Evolutionary conservation across 1,140 invertebrate species (phyloP).

Genomic region (Drosophila auraria): DNA sequence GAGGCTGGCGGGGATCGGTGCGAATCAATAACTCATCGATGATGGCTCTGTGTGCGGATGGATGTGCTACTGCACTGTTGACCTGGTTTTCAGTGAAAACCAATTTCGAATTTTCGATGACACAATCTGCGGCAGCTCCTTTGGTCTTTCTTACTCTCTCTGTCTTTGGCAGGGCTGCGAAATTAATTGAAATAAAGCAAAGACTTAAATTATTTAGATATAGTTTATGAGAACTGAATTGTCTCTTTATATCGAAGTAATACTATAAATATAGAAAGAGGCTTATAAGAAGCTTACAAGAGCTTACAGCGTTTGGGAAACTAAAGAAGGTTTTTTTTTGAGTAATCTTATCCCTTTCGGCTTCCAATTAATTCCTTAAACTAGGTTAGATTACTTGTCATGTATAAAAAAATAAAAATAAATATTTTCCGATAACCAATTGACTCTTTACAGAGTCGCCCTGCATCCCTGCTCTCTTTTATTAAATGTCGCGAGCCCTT

Average conservation of each 20-base stretch:
- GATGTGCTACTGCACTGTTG: slow-evolving; percentile 72
- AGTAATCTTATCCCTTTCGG: not conserved
- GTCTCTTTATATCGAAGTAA: too few species aligned
- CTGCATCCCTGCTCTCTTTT: slow-evolving; percentile 16
- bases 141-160: slow-evolving; percentile 14
- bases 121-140: slow-evolving; percentile 47
- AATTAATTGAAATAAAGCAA: not conserved
- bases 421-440: not conserved
- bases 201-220: not conserved
- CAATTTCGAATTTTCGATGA: slow-evolving; percentile 37
- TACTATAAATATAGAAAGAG: too few species aligned
- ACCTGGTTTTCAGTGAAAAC: slow-evolving; percentile 56
- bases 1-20: slow-evolving; percentile 20
- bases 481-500: slow-evolving; percentile 3
- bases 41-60: slow-evolving; percentile 2
- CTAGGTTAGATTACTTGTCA: too few species aligned
- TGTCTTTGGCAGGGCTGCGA: slow-evolving; percentile 8
- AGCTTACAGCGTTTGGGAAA: too few species aligned
- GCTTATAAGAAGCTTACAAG: too few species aligned
- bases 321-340: too few species aligned
- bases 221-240: not conserved
- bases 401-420: too few species aligned
- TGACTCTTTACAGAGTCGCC: too few species aligned
- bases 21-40: slow-evolving; percentile 28
- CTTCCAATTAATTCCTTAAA: too few species aligned